These are phyloP conservation scores for Micromussa lordhowensis DNA, from an alignment of 92 coral and sea anemone genomes.

Conservation along the genomic window DNA sequence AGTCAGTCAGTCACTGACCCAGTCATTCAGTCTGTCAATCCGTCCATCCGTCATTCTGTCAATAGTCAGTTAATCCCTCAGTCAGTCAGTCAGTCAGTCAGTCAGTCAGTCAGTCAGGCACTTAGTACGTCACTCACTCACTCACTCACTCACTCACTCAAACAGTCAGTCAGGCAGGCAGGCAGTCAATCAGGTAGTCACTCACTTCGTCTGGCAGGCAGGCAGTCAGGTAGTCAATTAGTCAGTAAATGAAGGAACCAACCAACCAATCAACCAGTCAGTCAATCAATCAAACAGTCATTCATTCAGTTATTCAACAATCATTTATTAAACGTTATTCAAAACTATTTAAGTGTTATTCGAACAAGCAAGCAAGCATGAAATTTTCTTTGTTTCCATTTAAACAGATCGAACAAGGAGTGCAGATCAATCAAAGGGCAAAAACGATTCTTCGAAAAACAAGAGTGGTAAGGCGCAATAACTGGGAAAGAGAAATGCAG, in stretches of 20 bases:
- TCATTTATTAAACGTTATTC: not conserved
- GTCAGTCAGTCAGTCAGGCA: not conserved
- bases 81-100: not conserved
- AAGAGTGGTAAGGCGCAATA: constrained; percentile 35
- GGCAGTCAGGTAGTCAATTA: not conserved
- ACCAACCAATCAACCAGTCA: not conserved
- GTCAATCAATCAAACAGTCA: not conserved
- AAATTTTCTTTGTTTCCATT: not conserved
- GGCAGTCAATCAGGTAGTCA: not conserved
- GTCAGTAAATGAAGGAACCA: not conserved
- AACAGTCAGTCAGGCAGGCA: not conserved
- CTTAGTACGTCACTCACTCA: not conserved
- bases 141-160: not conserved
- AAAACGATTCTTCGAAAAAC: constrained; percentile 11
- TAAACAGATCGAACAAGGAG: constrained; percentile 32
- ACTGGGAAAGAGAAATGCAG: not conserved
- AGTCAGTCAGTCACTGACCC: not conserved
- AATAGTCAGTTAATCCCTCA: not conserved
- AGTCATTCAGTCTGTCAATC: not conserved
- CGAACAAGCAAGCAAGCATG: not conserved
- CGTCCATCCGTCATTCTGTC: not conserved
- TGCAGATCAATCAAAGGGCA: not conserved
- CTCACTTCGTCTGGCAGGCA: not conserved
- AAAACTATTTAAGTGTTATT: not conserved
- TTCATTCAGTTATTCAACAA: not conserved